Evolutionary conservation across 2,888 invertebrate species (phyloP).

Genomic region (Drosophila pullipes): DNA sequence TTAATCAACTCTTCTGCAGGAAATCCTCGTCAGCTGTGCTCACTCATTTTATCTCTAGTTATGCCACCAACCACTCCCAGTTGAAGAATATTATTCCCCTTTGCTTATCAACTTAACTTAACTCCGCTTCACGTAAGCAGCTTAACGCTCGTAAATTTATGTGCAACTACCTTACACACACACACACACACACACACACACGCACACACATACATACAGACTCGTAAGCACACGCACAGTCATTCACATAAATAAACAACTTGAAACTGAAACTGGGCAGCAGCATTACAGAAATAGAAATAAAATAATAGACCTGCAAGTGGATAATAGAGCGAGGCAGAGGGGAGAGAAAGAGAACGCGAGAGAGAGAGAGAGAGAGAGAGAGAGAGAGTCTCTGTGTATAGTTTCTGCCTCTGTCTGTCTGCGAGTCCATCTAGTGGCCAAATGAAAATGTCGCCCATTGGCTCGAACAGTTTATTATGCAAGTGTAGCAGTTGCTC

Average conservation of each 20-base stretch:
- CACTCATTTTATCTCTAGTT: slow-evolving; percentile 30
- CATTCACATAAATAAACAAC: slow-evolving; percentile 76
- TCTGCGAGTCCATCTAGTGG: slow-evolving; percentile 11
- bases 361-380: too few species aligned
- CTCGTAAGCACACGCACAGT: slow-evolving; percentile 32
- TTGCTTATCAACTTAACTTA: slow-evolving; percentile 35
- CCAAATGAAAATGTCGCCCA: slow-evolving; percentile 78
- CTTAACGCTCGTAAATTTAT: slow-evolving; percentile 66
- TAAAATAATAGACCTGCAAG: slow-evolving; percentile 73
- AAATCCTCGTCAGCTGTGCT: slow-evolving; percentile 4
- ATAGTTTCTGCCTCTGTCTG: slow-evolving; percentile 6
- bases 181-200: slow-evolving; percentile 4
- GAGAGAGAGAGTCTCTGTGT: neutral
- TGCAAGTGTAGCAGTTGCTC: slow-evolving; percentile 52
- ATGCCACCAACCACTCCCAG: slow-evolving; percentile 28
- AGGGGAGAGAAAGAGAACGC: neutral
- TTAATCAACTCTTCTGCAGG: slow-evolving; percentile 14
- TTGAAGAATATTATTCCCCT: slow-evolving; percentile 37
- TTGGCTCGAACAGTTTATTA: slow-evolving; percentile 72
- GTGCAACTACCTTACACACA: slow-evolving; percentile 54
- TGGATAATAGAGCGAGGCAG: slow-evolving; percentile 2
- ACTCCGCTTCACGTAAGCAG: slow-evolving; percentile 41
- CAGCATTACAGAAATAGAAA: slow-evolving; percentile 67
- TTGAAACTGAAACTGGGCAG: slow-evolving; percentile 38
- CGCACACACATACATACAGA: slow-evolving; percentile 1